phyloP scores from a whole-genome alignment of 2,888 invertebrate species.

The Malacosoma neustria region DNA sequence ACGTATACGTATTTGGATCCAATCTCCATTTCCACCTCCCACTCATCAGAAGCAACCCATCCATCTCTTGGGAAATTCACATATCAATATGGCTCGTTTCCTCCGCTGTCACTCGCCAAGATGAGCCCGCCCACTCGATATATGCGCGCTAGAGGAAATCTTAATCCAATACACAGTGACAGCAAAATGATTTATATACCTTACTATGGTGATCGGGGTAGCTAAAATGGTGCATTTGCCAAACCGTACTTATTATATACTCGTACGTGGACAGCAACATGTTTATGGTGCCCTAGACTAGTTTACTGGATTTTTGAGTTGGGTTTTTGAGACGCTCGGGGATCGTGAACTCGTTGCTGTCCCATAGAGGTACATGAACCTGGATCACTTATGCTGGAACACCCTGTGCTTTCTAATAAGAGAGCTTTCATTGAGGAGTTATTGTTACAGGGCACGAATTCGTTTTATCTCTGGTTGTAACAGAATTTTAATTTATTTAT shows the following conservation, averaged over 20 bases:
- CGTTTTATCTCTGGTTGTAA: too few relatives aligned
- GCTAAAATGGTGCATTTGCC: conserved; percentile 29
- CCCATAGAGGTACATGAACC: too few relatives aligned
- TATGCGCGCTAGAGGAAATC: conserved; percentile 49
- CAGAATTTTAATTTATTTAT: too few relatives aligned
- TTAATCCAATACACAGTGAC: conserved; percentile 67
- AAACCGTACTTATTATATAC: neutral
- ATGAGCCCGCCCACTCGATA: conserved; percentile 38
- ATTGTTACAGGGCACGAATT: too few relatives aligned
- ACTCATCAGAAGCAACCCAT: conserved; percentile 4
- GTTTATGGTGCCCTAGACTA: too few relatives aligned
- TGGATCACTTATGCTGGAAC: too few relatives aligned
- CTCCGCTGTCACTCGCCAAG: conserved; percentile 42
- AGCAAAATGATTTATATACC: conserved; percentile 62
- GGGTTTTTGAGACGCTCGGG: too few relatives aligned
- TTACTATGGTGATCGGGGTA: conserved; percentile 31
- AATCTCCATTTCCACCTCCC: conserved; percentile 26
- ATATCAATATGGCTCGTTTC: conserved; percentile 28
- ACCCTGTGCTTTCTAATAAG: too few relatives aligned
- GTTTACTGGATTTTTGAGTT: too few relatives aligned
- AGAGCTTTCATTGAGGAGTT: too few relatives aligned
- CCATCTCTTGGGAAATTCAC: conserved; percentile 47
- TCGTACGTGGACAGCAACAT: neutral
- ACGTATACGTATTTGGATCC: conserved; percentile 18
- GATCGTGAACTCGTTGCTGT: too few relatives aligned